A percentile compares a stretch with the other conserved stretches of the same genome.
Evolutionary conservation across 1,140 invertebrate species (phyloP).

Genomic region (Procambarus virginalis): DNA sequence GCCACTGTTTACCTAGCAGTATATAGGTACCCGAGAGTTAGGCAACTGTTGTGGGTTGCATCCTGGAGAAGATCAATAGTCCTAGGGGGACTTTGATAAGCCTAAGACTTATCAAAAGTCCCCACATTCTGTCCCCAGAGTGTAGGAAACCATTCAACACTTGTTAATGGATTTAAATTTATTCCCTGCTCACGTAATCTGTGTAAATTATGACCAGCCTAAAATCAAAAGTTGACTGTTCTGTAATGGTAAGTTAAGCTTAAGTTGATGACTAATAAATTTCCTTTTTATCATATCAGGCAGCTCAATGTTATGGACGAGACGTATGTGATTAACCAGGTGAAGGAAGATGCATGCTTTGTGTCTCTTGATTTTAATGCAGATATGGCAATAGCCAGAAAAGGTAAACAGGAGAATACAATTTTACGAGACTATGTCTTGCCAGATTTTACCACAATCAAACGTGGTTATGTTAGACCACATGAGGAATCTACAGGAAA

Average conservation of each 20-base stretch:
- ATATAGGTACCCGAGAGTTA: no score
- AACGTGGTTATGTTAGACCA: conserved; percentile 84
- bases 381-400: conserved; percentile 87
- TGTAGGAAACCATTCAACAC: no score
- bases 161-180: no score
- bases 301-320: conserved; percentile 99
- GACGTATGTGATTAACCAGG: conserved; percentile 98
- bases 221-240: no score
- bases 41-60: no score
- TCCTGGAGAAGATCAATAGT: no score
- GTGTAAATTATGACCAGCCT: no score
- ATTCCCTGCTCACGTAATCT: neutral
- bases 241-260: neutral
- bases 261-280: neutral
- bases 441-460: conserved; percentile 93
- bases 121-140: no score
- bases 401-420: conserved; percentile 79
- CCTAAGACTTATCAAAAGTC: no score
- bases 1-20: no score
- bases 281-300: conserved; percentile 73
- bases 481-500: conserved; percentile 78
- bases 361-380: conserved; percentile 89
- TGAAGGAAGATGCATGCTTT: conserved; percentile 98
- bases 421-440: conserved; percentile 94
- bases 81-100: no score